Conservation (phyloP, 2,888 invertebrate species). For the Pseudococcus viburni region DNA sequence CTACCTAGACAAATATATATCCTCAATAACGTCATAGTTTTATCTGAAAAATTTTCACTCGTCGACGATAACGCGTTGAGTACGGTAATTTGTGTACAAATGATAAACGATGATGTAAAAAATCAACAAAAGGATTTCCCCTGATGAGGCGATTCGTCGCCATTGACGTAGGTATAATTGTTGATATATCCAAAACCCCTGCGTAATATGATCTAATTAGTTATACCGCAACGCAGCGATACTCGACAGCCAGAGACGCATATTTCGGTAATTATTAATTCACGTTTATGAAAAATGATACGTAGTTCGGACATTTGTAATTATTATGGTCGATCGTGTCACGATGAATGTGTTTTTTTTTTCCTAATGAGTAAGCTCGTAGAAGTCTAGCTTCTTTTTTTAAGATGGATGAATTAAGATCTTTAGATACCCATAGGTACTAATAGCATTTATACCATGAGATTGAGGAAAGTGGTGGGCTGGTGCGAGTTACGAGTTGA, state of each 20-base stretch:
- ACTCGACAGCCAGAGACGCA: not conserved
- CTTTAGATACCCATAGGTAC: not conserved
- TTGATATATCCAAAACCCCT: not conserved
- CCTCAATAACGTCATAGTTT: not conserved
- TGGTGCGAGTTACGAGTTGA: not conserved
- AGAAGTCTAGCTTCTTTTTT: not conserved
- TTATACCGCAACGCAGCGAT: not conserved
- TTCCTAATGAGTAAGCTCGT: too few relatives aligned
- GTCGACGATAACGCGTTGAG: not conserved
- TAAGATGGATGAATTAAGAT: not conserved
- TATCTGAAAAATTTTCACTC: not conserved
- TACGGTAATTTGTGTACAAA: not conserved
- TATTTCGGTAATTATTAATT: not conserved
- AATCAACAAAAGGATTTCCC: constrained; percentile 25
- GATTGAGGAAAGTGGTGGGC: too few relatives aligned
- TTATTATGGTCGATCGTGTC: not conserved
- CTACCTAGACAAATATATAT: not conserved
- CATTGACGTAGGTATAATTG: not conserved
- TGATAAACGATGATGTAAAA: constrained; percentile 3
- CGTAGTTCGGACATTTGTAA: not conserved
- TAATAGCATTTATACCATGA: too few relatives aligned
- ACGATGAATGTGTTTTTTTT: not conserved
- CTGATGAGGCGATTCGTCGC: not conserved
- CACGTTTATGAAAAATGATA: not conserved
- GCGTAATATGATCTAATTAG: not conserved